Base-by-base conservation (phyloP, 2,888 invertebrate species). In the Coenonympha arcania region DNA sequence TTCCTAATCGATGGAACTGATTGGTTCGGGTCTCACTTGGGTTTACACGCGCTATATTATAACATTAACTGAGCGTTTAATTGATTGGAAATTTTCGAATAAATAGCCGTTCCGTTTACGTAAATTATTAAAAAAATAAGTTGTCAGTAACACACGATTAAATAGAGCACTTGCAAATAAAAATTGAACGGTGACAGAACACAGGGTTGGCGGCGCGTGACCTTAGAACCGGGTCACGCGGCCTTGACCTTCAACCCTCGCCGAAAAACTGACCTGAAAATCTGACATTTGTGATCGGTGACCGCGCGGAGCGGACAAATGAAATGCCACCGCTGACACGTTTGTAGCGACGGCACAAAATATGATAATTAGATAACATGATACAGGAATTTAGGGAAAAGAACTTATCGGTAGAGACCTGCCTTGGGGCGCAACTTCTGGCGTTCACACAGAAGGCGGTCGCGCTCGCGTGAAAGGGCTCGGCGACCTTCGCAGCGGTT, bases 401-500 rank as follows among this genome's bases (percentile, higher is more conserved):
- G 16, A 11, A 31, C 16, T 15, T 3, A 15, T 16, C 6, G 9
- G 8, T 33, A 6, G 31, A 1, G 8, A 16, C 15, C 4, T 13
- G 31, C 11, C 37, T 20, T 13, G 2, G 1, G 37, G 37, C 42
- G 31, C 20, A 20, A 5, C 6, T 43, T 43, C 22, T 5, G 43
- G 6, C 31, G 4, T 13, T n/a, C 24, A 18, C 13, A 13, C 24
- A 16, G 16, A 33, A 26, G 45, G 41, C 36, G 26, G 45, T 43
- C 33, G 42, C 40, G 52, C 55, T 54, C 54, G 30, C 51, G 56
- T 51, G 56, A 56, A 56, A 52, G 56, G 55, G 49, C 36, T 50
- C 54, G 22, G 31, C 41, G 56, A 57, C 59, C 60, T 59, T 57
- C 56, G 31, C 37, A 47, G 47, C 46, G 40, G 54, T 57, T 58